These are phyloP conservation scores for Lithophane socia DNA, from an alignment of 2,888 invertebrate genomes.

Conservation along the genomic window DNA sequence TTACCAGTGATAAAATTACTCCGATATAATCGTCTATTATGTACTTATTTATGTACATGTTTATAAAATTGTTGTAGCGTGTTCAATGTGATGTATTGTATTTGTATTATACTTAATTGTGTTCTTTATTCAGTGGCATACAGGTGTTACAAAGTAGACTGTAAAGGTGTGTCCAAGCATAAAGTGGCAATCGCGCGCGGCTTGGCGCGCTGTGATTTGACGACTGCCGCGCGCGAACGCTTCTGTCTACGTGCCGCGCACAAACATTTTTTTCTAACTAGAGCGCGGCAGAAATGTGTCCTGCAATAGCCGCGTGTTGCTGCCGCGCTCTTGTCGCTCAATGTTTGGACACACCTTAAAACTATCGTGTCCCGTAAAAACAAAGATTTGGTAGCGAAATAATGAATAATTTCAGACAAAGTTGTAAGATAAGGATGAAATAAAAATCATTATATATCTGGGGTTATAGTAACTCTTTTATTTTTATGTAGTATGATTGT, in stretches of 20 bases:
- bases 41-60: slow-evolving; percentile 47
- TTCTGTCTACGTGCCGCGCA: no score
- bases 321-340: no score
- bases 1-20: slow-evolving; percentile 40
- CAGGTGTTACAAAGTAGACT: slow-evolving; percentile 19
- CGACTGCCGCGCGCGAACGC: no score
- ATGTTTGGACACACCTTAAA: no score
- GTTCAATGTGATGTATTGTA: slow-evolving; percentile 58
- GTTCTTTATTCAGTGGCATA: slow-evolving; percentile 24
- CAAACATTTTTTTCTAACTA: no score
- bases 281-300: no score
- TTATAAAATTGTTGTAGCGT: slow-evolving; percentile 46
- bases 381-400: neutral
- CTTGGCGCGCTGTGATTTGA: no score
- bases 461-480: slow-evolving; percentile 7
- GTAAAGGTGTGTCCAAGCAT: neutral
- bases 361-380: slow-evolving; percentile 33
- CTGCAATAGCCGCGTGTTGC: no score
- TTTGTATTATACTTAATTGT: slow-evolving; percentile 39
- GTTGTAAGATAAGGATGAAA: slow-evolving; percentile 2
- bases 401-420: slow-evolving; percentile 9
- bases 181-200: no score
- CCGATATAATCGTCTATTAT: slow-evolving; percentile 36
- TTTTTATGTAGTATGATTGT: slow-evolving; percentile 37
- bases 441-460: neutral